Base-by-base conservation (phyloP, 2,888 invertebrate species). In the Himalopsyche tibetana region DNA sequence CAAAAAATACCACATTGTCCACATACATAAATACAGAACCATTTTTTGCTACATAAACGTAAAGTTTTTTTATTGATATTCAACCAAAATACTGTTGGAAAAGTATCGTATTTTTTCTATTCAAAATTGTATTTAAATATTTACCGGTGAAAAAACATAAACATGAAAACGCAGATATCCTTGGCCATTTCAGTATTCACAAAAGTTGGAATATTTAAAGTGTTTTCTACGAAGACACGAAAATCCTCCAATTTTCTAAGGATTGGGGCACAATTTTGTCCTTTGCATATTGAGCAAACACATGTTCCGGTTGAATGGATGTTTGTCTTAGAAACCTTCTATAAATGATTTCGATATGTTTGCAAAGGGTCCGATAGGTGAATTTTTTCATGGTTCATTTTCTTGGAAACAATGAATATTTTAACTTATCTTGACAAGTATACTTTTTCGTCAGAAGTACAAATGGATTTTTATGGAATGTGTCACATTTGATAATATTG, bases 301-400 rank as follows among this genome's bases (percentile, higher is more conserved):
- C 38, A n/a, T 9, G 36, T 56, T 51, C 19, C 82, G 45, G 45
- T 17, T 19, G 56, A 40, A 82, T 11, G 56, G 83, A 19, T 79
- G 80, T 74, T 83, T 83, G 83, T 83, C 83, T 86, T 80, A 80
- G 82, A 82, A 85, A 81, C 85, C 83, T 83, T 86, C 69, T 86
- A 86, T 80, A 83, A 86, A 86, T 86, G 83, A 86, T 83, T 86
- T 81, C 83, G 80, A 83, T 83, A 81, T 86, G 83, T 86, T 86
- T 83, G 83, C 63, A 55, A 51, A 86, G 86, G 86, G 83, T 86
- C 28, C 83, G 86, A 83, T 56, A 83, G 86, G 85, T 85, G 82
- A 82, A 56, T 36, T 42, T 45, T 40, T 82, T 63, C 63, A 63
- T 63, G 51, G 81, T 55, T 82, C 85, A 74, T 81, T 85, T 85